Conservation (phyloP, 2,113 vertebrate genomes). For the Garra rufa region DNA sequence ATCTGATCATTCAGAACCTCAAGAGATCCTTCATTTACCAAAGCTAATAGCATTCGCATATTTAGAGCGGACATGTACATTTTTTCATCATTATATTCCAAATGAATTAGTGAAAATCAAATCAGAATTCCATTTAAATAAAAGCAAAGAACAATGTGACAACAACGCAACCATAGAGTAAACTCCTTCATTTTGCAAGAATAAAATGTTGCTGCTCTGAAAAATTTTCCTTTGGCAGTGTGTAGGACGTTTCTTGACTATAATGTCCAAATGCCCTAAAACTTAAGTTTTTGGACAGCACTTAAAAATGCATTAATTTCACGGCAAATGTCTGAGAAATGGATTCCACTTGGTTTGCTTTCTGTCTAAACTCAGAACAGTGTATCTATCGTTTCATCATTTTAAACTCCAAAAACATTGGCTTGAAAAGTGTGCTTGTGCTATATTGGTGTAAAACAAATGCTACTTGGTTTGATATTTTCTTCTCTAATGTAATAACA, state of each 20-base stretch:
- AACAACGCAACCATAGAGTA: neutral
- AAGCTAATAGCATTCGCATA: slow-evolving; percentile 75
- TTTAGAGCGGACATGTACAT: slow-evolving; percentile 53
- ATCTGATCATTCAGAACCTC: slow-evolving; percentile 70
- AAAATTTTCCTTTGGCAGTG: neutral
- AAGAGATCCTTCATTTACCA: slow-evolving; percentile 77
- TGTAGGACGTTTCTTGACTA: neutral
- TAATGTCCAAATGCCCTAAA: neutral
- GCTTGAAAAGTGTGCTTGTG: slow-evolving; percentile 5
- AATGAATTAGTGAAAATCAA: neutral
- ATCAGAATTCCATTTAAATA: no score
- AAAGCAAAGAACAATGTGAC: neutral
- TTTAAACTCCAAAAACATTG: slow-evolving; percentile 6
- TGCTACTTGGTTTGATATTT: slow-evolving; percentile 14
- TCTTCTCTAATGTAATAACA: slow-evolving; percentile 4
- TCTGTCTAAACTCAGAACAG: neutral
- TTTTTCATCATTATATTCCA: neutral
- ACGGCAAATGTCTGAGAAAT: no score
- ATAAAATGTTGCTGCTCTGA: neutral
- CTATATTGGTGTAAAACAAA: neutral
- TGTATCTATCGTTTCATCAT: neutral
- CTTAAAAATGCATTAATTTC: neutral
- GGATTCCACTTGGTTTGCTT: neutral
- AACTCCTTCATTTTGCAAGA: neutral
- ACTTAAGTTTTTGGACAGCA: neutral